Evolutionary conservation across 1,140 invertebrate species (phyloP), one percentile per base, ranked within the genome.

Genomic region (Drosophila lacertosa): DNA sequence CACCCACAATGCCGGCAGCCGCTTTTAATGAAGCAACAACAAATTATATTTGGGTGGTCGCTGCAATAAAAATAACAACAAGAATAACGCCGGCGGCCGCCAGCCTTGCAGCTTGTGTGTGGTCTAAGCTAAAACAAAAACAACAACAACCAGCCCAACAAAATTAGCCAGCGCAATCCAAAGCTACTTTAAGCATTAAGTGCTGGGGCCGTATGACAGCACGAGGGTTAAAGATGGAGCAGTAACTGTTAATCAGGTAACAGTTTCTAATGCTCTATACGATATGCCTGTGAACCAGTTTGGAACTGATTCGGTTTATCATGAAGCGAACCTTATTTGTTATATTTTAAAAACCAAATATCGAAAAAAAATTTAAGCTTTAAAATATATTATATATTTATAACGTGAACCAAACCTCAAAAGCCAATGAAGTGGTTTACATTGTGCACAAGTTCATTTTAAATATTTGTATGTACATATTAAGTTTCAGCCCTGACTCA

Each of bases 21-120:
- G 82, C 80, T 72, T 81, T 86, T 77, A 88, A 86, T 86, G 82
- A 81, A 81, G 69, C 71, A 81, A 72, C 77, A 81, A 68, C 74
- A 77, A 86, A 66, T 60, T 60, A 62, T 59, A 83, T 83, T 84
- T 83, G 79, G 79, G 79, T 82, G 79, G 79, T 83, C 77, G 59
- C 42, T 66, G 67, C 77, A 80, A 57, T 63, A 70, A 80, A 74
- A 80, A 75, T 64, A 75, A 80, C 58, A 63, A 51, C 59, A 59
- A 54, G 35, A 66, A 67, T 54, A 47, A 48, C 33, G 63, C 54
- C 69, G 40, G 48, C 64, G 64, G 62, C 35, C 51, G 37, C 64
- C 50, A 33, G 63, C 33, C 53, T 65, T 47, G 53, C 24, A 24
- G 15, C 37, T 42, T 57, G 74, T 84, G 80, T 77, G 80, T 78